A percentile compares a stretch with the other conserved stretches of the same genome.
These are phyloP conservation scores for Opisthocomus hoazin DNA, from an alignment of 2,113 vertebrate genomes.

Conservation along the genomic window DNA sequence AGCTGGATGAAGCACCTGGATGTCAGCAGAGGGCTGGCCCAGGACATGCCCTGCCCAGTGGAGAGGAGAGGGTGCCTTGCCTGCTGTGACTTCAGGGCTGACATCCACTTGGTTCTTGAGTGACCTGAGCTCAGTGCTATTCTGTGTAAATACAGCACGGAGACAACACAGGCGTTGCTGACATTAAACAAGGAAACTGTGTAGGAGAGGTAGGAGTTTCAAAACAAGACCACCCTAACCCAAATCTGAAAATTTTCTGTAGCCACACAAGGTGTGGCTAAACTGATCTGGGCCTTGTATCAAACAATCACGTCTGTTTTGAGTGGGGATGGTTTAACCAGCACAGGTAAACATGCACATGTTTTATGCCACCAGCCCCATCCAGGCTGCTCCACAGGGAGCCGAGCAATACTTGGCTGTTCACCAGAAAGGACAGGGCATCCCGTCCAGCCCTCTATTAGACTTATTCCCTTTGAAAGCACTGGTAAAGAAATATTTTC, in stretches of 20 bases:
- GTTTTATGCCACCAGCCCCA: not conserved
- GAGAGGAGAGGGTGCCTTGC: not conserved
- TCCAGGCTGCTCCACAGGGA: not conserved
- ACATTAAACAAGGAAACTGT: not conserved
- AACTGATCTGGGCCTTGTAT: not conserved
- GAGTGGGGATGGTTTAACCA: not conserved
- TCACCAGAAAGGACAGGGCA: not conserved
- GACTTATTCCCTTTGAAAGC: not conserved
- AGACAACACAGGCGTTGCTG: rapidly evolving
- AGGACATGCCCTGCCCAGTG: not conserved
- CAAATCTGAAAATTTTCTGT: not conserved
- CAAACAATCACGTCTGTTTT: not conserved
- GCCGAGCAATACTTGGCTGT: not conserved
- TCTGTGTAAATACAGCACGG: not conserved
- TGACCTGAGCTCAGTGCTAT: rapidly evolving
- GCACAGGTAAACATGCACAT: rapidly evolving
- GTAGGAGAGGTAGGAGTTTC: not conserved
- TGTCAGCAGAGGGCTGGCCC: not conserved
- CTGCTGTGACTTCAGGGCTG: rapidly evolving
- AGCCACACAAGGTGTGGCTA: not conserved
- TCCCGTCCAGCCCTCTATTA: not conserved
- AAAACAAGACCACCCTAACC: not conserved
- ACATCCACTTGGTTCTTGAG: rapidly evolving
- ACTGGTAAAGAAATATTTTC: not conserved
- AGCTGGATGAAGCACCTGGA: not conserved